These are phyloP conservation scores for Desmophyllum pertusum DNA, from an alignment of 92 coral and sea anemone genomes.

Conservation along the genomic window DNA sequence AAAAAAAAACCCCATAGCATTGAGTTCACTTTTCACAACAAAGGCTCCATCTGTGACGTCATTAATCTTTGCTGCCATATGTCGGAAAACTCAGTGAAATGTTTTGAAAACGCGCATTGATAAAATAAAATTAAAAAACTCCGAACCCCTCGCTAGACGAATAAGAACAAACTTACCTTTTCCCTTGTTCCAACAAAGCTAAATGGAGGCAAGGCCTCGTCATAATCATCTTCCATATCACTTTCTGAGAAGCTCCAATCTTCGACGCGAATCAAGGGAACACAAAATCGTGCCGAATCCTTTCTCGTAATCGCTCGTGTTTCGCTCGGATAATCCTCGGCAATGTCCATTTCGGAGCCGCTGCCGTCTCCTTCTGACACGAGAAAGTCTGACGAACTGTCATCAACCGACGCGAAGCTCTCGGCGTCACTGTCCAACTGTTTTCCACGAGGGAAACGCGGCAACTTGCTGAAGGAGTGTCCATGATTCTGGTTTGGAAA, in stretches of 20 bases:
- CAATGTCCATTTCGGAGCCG: constrained; percentile 33
- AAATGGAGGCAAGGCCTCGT: constrained; percentile 34
- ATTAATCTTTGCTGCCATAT: background rate
- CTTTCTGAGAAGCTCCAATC: constrained; percentile 68
- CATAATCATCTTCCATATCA: constrained; percentile 43
- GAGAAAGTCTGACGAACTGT: background rate
- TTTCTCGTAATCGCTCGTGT: constrained; percentile 19
- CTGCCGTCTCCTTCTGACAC: constrained; percentile 20
- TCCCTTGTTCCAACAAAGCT: constrained; percentile 44
- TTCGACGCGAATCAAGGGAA: constrained; percentile 71
- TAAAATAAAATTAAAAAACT: background rate
- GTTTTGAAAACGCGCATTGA: no score
- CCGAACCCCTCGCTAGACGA: background rate
- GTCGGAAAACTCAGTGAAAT: background rate
- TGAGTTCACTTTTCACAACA: background rate
- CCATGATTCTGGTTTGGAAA: constrained; percentile 17
- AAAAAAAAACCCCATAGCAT: no score
- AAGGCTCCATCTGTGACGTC: constrained; percentile 7
- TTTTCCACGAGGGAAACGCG: constrained; percentile 9
- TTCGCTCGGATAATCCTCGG: constrained; percentile 41
- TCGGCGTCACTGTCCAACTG: background rate
- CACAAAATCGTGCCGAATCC: constrained; percentile 34
- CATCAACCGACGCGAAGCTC: constrained; percentile 1
- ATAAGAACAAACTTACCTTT: constrained; percentile 3
- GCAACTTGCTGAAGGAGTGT: background rate